Evolutionary conservation across 2,797 vertebrate species (phyloP), one percentile per base, ranked within the genome.

Genomic region (Sparus aurata): DNA sequence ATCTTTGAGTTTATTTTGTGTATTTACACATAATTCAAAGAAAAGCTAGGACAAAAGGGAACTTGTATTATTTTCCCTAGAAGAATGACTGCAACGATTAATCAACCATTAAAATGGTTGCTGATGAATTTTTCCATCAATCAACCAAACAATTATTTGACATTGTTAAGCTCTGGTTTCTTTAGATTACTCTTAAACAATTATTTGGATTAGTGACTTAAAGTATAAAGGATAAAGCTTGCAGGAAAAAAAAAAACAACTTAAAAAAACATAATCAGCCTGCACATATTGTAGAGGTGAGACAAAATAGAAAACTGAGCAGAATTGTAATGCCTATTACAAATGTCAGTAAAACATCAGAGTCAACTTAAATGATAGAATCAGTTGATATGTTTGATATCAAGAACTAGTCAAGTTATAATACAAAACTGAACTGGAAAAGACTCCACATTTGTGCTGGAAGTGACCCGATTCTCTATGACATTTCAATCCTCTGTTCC

Each of bases 401-500:
- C 43, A 75, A 58, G 12, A 34, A 60, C 23, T 43, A 9, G 10
- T 27, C 41, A 63, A 43, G 30, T 61, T 30, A 30, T 59, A 68
- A 62, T 54, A 82, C 5, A 23, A 83, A 86, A 30, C 18, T 46
- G 68, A 64, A n/a, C 47, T 77, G 47, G 71, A 75, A 59, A 68
- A 74, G 58, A 55, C 43, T 46, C 41, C 22, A 52, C 16, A 57
- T 62, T 10, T 63, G 9, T 53, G 38, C n/a, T 47, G 0, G 7
- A 67, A 30, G 52, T 65, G 45, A 45, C n/a, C 20, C 41, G 5
- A 58, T 64, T 63, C 73, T 86, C 75, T 93, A 95, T 54, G 73
- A 15, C 88, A 87, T 75, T 87, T 95, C 93, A 49, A 87, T 88
- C 1, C 3, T 60, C 3, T 46, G 38, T 0, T 77, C 87, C 50